Conservation (phyloP, 2,888 invertebrate genomes). For the Invenusta paracnida region DNA sequence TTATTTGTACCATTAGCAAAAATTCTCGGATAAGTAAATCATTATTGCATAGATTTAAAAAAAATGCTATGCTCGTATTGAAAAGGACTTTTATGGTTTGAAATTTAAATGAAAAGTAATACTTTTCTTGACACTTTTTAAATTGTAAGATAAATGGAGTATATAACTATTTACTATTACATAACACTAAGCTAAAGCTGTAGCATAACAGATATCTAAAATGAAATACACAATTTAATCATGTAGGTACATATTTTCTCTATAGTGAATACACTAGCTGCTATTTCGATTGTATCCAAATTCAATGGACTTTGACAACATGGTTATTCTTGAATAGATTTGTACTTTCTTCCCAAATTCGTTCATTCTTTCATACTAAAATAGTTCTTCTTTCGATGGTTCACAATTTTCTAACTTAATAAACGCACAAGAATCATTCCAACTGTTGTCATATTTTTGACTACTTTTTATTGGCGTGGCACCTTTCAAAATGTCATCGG, state of each 20-base stretch:
- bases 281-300: not conserved
- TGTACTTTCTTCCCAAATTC: not conserved
- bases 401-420: not conserved
- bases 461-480: not conserved
- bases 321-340: not conserved
- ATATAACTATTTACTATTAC: conserved; percentile 1
- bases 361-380: not conserved
- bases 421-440: not conserved
- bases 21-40: too few species aligned
- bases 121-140: not conserved
- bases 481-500: not conserved
- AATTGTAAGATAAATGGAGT: too few species aligned
- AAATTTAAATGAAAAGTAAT: not conserved
- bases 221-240: conserved; percentile 5
- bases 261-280: not conserved
- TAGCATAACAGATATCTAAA: conserved; percentile 22
- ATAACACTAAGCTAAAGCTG: conserved; percentile 1
- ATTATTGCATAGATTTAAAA: too few species aligned
- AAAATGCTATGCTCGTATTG: not conserved
- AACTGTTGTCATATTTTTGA: not conserved
- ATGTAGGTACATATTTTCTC: not conserved
- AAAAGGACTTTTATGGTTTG: not conserved
- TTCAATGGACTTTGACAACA: conserved; percentile 17
- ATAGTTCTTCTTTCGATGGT: not conserved
- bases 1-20: too few species aligned